Evolutionary conservation across 64 coral and sea anemone species (phyloP), one percentile per base, ranked within the genome.

Genomic region (Catalaphyllia jardinei): DNA sequence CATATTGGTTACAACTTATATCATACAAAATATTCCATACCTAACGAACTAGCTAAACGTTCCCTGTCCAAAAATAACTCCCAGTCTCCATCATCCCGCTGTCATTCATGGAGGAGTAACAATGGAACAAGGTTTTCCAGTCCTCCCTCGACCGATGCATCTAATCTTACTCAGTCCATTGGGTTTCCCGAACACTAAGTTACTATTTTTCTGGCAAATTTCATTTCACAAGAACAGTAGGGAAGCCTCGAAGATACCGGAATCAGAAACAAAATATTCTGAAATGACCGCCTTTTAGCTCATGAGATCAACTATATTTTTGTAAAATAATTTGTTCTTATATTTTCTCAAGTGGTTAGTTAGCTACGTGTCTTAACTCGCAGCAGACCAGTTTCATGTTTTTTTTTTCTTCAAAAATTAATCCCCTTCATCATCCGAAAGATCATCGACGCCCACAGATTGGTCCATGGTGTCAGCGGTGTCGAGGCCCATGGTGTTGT

Each of bases 391-490:
- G n/a, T 22, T n/a, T 29, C 65, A n/a, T 28, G 10, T 69, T n/a
- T 4, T 1, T 67, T 67, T 27, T 24, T 69, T 69, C 22, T 69
- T 69, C 22, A 69, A 4, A 69, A 25, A 27, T 22, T 69, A 69
- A 28, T 69, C 65, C 22, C 25, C 65, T 33, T 89, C 87, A n/a
- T 89, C 75, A 24, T 89, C 87, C 19, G 86, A 39, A 3, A 38
- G 22, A 42, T 89, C 87, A 35, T 78, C 31, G 7, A 85, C 61
- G 4, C 72, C 50, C 67, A 71, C 52, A 16, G 95, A 96, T 62
- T 96, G 95, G 28, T 96, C 95, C 92, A 96, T 93, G 5, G 91
- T 67, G 38, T 91, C 91, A 79, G 73, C 54, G 22, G 61, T 39
- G 17, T 72, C 88, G 42, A 96, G 54, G 8, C 87, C 91, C 69